Conservation (phyloP, 2,888 invertebrate species). For the Drosophila fungiperda region DNA sequence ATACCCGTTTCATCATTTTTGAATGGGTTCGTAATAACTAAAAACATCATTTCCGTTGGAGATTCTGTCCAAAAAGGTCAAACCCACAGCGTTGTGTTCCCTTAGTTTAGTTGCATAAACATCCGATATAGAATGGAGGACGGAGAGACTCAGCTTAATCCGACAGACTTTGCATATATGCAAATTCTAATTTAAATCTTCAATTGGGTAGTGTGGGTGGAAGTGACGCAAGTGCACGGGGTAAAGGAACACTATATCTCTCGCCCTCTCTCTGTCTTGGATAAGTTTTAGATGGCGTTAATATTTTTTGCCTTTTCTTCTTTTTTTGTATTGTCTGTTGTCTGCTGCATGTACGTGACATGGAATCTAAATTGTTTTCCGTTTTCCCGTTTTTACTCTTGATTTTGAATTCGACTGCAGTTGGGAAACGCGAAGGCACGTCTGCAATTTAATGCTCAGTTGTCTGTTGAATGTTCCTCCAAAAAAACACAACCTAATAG, state of each 20-base stretch:
- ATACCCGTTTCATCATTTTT: not conserved
- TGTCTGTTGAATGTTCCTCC: constrained; percentile 17
- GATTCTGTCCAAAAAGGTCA: constrained; percentile 40
- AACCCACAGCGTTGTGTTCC: constrained; percentile 4
- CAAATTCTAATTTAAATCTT: constrained; percentile 57
- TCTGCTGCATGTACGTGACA: constrained; percentile 60
- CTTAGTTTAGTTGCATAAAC: constrained; percentile 35
- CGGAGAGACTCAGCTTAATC: constrained; percentile 6
- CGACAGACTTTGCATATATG: constrained; percentile 46
- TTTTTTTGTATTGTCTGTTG: constrained; percentile 32
- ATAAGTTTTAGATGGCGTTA: constrained; percentile 17
- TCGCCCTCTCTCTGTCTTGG: constrained; percentile 7
- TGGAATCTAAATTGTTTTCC: constrained; percentile 59
- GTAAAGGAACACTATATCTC: not conserved
- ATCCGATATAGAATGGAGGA: constrained; percentile 31
- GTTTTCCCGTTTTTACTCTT: constrained; percentile 42
- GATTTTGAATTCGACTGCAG: constrained; percentile 59
- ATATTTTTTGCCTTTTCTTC: constrained; percentile 26
- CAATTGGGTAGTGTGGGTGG: not conserved
- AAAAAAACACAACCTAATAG: not conserved
- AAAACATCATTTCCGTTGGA: constrained; percentile 53
- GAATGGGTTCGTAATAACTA: not conserved
- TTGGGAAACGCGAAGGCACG: constrained; percentile 52
- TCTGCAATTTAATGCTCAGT: constrained; percentile 53
- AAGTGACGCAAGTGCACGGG: not conserved